Evolutionary conservation across 1,140 invertebrate genomes (phyloP).

Genomic region (Helicorthomorpha holstii): DNA sequence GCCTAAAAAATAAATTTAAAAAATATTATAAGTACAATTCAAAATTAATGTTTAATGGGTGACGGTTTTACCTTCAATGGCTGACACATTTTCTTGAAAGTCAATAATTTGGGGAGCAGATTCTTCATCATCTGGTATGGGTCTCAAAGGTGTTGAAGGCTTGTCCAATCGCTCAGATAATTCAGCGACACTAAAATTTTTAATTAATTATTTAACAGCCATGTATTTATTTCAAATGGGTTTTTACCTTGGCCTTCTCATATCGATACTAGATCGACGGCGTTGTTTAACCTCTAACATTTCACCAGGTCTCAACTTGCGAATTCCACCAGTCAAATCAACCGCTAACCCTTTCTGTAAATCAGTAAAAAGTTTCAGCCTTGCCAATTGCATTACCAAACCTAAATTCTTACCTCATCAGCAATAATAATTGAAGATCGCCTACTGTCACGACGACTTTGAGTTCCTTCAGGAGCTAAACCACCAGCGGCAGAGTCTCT

Average conservation of each 20-base stretch:
- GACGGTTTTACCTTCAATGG: slow-evolving; percentile 57
- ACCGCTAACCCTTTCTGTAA: slow-evolving; percentile 17
- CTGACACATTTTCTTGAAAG: slow-evolving; percentile 73
- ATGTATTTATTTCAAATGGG: not conserved
- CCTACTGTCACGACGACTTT: slow-evolving; percentile 40
- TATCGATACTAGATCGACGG: slow-evolving; percentile 13
- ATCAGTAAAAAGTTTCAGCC: slow-evolving; percentile 3
- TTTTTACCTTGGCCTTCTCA: slow-evolving; percentile 9
- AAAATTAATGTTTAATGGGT: not conserved
- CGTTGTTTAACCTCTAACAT: slow-evolving; percentile 17
- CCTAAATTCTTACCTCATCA: slow-evolving; percentile 55
- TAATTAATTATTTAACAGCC: not conserved
- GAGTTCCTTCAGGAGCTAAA: not conserved
- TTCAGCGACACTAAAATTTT: slow-evolving; percentile 42
- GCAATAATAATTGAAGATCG: slow-evolving; percentile 76
- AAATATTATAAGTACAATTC: not conserved
- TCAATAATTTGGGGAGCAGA: slow-evolving; percentile 65
- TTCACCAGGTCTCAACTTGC: slow-evolving; percentile 20
- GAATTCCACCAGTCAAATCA: slow-evolving; percentile 16
- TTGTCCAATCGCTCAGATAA: slow-evolving; percentile 72
- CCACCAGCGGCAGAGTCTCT: slow-evolving; percentile 68
- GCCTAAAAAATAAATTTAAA: slow-evolving; percentile 48
- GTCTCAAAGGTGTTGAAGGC: slow-evolving; percentile 67
- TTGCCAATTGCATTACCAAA: slow-evolving; percentile 1
- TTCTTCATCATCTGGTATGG: slow-evolving; percentile 48